phyloP scores from a whole-genome alignment of 64 coral and sea anemone species.

The Acropora tenuis region DNA sequence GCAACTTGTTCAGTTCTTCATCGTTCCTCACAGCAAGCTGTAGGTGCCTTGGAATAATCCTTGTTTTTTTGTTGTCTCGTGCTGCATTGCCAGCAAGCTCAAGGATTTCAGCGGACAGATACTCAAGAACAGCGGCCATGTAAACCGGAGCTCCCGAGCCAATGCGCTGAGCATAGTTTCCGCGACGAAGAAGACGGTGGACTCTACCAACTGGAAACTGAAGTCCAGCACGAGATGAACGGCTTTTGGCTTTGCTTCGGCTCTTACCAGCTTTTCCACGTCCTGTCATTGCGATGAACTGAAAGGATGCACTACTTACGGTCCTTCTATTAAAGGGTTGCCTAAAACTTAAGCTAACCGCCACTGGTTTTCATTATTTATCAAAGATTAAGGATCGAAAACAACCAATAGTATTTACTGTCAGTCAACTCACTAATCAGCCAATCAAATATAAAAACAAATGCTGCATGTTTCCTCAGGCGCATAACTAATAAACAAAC shows the following conservation, averaged over 20 bases:
- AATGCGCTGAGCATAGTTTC: conserved; percentile 30
- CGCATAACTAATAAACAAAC: neutral
- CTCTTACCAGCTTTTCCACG: conserved; percentile 44
- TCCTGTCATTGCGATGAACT: conserved; percentile 2
- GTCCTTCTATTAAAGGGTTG: no score
- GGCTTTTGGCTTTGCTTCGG: conserved; percentile 45
- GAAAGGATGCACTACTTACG: no score
- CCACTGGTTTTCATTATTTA: neutral
- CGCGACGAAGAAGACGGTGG: conserved; percentile 25
- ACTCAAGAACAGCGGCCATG: conserved; percentile 26
- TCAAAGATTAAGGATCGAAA: conserved; percentile 14
- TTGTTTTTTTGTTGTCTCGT: conserved; percentile 44
- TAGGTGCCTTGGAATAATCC: conserved; percentile 35
- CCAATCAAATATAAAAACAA: neutral
- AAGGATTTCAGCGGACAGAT: conserved; percentile 52
- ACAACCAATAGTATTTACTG: conserved; percentile 6
- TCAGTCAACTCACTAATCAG: neutral
- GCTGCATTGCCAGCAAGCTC: conserved; percentile 44
- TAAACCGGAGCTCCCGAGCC: conserved; percentile 37
- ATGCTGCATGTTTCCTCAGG: conserved; percentile 4
- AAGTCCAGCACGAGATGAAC: conserved; percentile 40
- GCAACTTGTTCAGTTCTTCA: conserved; percentile 51
- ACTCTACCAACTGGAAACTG: conserved; percentile 51
- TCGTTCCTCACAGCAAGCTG: conserved; percentile 42
- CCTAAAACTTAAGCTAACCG: no score